These are phyloP conservation scores for Gadopsis bispinosus DNA, from an alignment of 2,797 vertebrate genomes.

Conservation along the genomic window DNA sequence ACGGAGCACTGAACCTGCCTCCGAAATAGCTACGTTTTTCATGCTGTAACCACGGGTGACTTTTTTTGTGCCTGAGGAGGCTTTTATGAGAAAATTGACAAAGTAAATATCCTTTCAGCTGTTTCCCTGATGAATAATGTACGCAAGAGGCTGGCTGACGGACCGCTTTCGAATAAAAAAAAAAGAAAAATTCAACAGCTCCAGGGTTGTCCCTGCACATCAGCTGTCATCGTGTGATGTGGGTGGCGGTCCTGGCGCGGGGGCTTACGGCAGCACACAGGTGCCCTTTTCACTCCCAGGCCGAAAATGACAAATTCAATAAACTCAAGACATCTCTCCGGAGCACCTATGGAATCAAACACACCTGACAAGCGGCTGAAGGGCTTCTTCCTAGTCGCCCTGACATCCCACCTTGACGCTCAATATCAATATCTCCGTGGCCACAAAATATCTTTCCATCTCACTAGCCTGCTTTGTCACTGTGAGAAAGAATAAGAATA, in stretches of 20 bases:
- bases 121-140: slow-evolving; percentile 79
- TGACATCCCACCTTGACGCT: slow-evolving; percentile 77
- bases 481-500: slow-evolving; percentile 73
- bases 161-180: slow-evolving; percentile 56
- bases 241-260: slow-evolving; percentile 61
- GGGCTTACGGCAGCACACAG: slow-evolving; percentile 78
- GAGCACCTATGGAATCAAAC: slow-evolving; percentile 78
- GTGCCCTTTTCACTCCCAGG: slow-evolving; percentile 83
- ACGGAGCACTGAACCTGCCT: slow-evolving; percentile 57
- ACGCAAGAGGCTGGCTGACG: slow-evolving; percentile 42
- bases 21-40: slow-evolving; percentile 59
- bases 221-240: slow-evolving; percentile 81
- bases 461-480: slow-evolving; percentile 71
- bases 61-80: slow-evolving; percentile 50
- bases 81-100: slow-evolving; percentile 78
- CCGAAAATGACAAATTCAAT: slow-evolving; percentile 90
- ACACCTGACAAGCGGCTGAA: slow-evolving; percentile 80
- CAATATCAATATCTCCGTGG: slow-evolving; percentile 75
- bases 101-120: slow-evolving; percentile 74
- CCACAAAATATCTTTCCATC: slow-evolving; percentile 67
- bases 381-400: slow-evolving; percentile 66
- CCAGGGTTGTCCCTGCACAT: slow-evolving; percentile 73
- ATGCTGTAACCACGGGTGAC: slow-evolving; percentile 65
- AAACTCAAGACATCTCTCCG: slow-evolving; percentile 84
- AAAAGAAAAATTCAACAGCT: slow-evolving; percentile 64